Evolutionary conservation across 2,797 vertebrate genomes (phyloP), one percentile per base, ranked within the genome.

Genomic region (Gastrophryne carolinensis): DNA sequence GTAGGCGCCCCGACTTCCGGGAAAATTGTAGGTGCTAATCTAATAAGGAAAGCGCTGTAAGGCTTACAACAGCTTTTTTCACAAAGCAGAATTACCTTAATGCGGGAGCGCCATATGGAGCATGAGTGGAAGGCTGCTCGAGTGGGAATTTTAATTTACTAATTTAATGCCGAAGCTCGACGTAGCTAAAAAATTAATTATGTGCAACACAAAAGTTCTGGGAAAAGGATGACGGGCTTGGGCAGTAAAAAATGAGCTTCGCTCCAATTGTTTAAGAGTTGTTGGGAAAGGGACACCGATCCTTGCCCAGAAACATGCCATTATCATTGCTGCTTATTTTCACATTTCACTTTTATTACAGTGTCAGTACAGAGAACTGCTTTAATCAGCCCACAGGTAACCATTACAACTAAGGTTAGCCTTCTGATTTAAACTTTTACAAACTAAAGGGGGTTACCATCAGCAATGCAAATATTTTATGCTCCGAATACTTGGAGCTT

Each of bases 71-170:
- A 30, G 47, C 47, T 39, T 53, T 23, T 52, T 9, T 52, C 10
- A 15, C 63, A 21, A 57, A 58, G 52, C 50, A 12, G 37, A 57
- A 74, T 74, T 68, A 69, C 64, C 73, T 30, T 75, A 68, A 75
- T 75, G 73, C 32, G 61, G 32, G 17, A 29, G 26, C 41, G 47
- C 73, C 73, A 68, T 75, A 75, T 75, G 73, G 73, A 75, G 73
- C 63, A 32, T 32, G 64, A 69, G 68, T 62, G 52, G 44, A 75
- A 68, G 73, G 73, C 64, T 53, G 73, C 57, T 75, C 54, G 32
- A 50, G 73, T 75, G 73, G 73, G 73, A 54, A 69, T 75, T 75
- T 69, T 75, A 69, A 75, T 75, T 75, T 69, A 62, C 73, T 75
- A 60, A 61, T 75, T 75, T 75, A 75, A 68, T 68, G 73, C 54